Base-by-base conservation (phyloP, 2,113 vertebrate species). In the Origma solitaria region DNA sequence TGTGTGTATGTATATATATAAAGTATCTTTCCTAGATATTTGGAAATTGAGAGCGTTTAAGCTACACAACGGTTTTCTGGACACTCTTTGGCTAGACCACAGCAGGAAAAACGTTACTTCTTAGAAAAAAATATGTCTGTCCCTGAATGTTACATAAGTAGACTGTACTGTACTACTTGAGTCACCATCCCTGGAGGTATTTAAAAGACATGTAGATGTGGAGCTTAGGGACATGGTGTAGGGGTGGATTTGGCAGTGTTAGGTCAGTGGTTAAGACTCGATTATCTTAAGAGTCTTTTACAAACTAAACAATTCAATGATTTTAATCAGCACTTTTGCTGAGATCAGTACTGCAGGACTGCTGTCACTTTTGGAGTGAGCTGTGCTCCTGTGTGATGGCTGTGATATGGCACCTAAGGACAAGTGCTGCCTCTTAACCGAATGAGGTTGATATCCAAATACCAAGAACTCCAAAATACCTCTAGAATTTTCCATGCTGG, bases 401-500 rank as follows among this genome's bases (percentile, higher is more conserved):
- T 79, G 3, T 30, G 11, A 28, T 53, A 23, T 0, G 2, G 75
- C 17, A 54, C 18, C 9, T n/a, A 35, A 76, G 40, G 28, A 31
- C 30, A 7, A 5, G 15, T 76, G 27, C 33, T 8, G 8, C 44
- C 28, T 86, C 19, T 73, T 40, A 24, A 22, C 21, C 35, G 35
- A 64, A 40, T 51, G 19, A 64, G 11, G 13, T 22, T 18, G 15
- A 9, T 42, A 51, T 31, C 47, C 23, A 58, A 19, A 65, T 42
- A 73, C 15, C 22, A 42, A 66, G 68, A 47, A 38, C 31, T 86
- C 28, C 27, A 60, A 24, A 91, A 56, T 65, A 31, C 11, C 7
- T 82, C 33, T 21, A 56, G 60, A n/a, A 10, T 82, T 92, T 38
- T 53, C 57, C 6, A 7, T 0, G 0, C 19, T 70, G 58, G 7